Conservation (phyloP, 2,797 vertebrate species). For the Propithecus perrieri region DNA sequence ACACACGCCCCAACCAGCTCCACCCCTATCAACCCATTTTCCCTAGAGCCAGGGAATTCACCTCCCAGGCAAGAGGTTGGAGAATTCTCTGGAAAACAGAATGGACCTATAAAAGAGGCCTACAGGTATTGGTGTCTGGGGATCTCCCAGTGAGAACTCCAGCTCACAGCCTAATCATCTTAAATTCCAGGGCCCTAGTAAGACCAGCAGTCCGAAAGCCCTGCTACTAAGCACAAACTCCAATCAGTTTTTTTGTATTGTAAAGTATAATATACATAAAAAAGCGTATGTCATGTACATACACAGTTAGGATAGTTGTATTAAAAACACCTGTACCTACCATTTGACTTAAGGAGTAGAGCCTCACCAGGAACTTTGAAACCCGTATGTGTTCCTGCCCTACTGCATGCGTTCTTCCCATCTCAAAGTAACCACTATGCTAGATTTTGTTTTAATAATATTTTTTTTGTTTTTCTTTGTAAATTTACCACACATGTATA, state of each 20-base stretch:
- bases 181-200: neutral
- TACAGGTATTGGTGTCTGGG: neutral
- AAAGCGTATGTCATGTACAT: neutral
- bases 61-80: neutral
- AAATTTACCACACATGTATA: conserved; percentile 52
- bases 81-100: neutral
- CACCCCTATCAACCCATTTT: neutral
- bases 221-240: neutral
- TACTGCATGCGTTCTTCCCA: neutral
- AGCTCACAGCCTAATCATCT: neutral
- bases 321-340: conserved; percentile 13
- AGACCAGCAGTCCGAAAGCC: neutral
- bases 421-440: conserved; percentile 54
- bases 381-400: neutral
- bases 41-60: neutral
- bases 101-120: neutral
- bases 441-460: conserved; percentile 25
- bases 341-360: neutral
- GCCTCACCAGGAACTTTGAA: neutral
- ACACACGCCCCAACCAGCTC: fast-evolving
- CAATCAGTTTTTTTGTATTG: neutral
- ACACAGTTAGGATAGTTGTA: neutral
- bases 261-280: neutral
- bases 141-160: neutral
- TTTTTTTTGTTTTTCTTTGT: conserved; percentile 47